phyloP scores from a whole-genome alignment of 2,113 vertebrate genomes.

The Oncorhynchus masou region DNA sequence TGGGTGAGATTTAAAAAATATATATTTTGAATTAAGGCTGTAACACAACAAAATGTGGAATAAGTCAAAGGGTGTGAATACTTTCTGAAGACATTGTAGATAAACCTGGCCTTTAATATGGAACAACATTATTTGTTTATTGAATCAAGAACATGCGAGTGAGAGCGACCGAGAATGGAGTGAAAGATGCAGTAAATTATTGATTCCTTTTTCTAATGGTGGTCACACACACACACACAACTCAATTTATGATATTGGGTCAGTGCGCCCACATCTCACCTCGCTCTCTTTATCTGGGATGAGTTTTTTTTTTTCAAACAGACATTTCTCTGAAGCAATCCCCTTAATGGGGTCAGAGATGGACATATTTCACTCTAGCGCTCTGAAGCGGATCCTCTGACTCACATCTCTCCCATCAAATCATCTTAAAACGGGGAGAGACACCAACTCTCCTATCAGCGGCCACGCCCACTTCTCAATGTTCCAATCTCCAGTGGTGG shows the following conservation, averaged over 20 bases:
- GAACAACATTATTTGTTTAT: slow-evolving; percentile 34
- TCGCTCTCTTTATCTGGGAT: neutral
- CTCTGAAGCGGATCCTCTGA: neutral
- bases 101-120: slow-evolving; percentile 37
- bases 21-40: no score
- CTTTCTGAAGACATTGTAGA: neutral
- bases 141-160: neutral
- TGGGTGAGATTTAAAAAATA: no score
- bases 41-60: no score
- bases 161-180: neutral
- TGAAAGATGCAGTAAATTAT: neutral
- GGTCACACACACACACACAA: neutral
- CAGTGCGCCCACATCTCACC: neutral
- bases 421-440: neutral
- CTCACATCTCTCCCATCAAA: neutral
- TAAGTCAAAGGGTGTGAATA: no score
- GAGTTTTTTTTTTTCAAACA: neutral
- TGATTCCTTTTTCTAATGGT: neutral
- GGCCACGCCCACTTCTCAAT: neutral
- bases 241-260: neutral
- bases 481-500: neutral
- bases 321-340: neutral
- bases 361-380: neutral
- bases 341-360: neutral
- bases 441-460: neutral